Percentiles rank a stretch among this genome's conserved stretches.
These are phyloP conservation scores for Phania funesta DNA, from an alignment of 2,888 invertebrate genomes.

Conservation along the genomic window DNA sequence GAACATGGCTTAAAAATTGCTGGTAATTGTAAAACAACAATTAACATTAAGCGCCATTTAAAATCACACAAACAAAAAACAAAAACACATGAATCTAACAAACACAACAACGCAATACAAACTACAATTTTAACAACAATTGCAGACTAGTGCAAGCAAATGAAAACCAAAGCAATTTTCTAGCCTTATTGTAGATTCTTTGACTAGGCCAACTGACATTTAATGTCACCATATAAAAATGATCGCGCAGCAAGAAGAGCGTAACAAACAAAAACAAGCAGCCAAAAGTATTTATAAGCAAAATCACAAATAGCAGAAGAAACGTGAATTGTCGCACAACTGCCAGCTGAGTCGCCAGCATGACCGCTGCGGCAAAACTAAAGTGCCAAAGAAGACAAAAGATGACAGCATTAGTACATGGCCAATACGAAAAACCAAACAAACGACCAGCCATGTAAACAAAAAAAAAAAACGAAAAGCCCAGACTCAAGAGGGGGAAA, in stretches of 20 bases:
- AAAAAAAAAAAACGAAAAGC: not conserved
- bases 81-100: slow-evolving; percentile 12
- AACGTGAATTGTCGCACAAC: slow-evolving; percentile 67
- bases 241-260: slow-evolving; percentile 28
- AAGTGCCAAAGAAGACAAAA: slow-evolving; percentile 68
- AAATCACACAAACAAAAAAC: slow-evolving; percentile 42
- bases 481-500: not conserved
- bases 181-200: slow-evolving; percentile 45
- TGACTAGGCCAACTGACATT: slow-evolving; percentile 66
- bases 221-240: slow-evolving; percentile 66
- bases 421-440: slow-evolving; percentile 50
- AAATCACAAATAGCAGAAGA: slow-evolving; percentile 40
- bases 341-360: slow-evolving; percentile 68
- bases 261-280: slow-evolving; percentile 31
- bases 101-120: slow-evolving; percentile 40
- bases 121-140: slow-evolving; percentile 55
- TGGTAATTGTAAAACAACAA: slow-evolving; percentile 68
- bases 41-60: slow-evolving; percentile 69
- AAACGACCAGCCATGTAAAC: not conserved
- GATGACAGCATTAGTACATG: slow-evolving; percentile 66
- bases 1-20: slow-evolving; percentile 60
- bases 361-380: slow-evolving; percentile 68
- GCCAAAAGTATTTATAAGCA: slow-evolving; percentile 44
- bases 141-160: slow-evolving; percentile 44
- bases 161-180: slow-evolving; percentile 56